These are phyloP conservation scores for Micromesistius poutassou DNA, from an alignment of 2,797 vertebrate species.

Conservation along the genomic window DNA sequence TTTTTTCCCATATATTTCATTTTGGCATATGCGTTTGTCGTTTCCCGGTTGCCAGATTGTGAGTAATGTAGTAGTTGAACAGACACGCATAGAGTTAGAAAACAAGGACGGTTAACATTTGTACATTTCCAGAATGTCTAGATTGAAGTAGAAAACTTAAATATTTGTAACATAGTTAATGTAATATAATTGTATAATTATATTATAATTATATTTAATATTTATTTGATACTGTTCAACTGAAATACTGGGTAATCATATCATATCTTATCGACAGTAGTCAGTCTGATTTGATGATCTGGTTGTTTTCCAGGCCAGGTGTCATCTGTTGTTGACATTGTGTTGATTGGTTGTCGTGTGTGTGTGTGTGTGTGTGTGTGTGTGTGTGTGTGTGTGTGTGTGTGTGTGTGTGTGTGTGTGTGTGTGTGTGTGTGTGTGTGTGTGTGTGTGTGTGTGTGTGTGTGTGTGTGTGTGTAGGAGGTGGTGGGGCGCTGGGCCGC, in stretches of 20 bases:
- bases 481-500: conserved; percentile 86
- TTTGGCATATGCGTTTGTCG: no score
- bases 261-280: neutral
- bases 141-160: neutral
- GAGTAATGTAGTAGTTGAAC: neutral
- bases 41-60: no score
- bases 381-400: no score
- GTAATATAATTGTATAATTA: neutral
- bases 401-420: no score
- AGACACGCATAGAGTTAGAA: no score
- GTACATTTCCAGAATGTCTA: neutral
- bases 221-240: neutral
- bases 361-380: no score
- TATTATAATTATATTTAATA: neutral
- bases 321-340: neutral
- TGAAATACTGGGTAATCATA: neutral
- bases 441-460: no score
- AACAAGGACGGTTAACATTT: neutral
- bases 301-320: no score
- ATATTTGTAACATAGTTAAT: neutral
- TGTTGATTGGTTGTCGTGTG: neutral
- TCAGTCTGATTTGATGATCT: neutral
- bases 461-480: conserved; percentile 64
- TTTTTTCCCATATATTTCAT: no score
- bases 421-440: no score